Conservation (phyloP, 1,140 invertebrate species). For the Hetaerina americana region DNA sequence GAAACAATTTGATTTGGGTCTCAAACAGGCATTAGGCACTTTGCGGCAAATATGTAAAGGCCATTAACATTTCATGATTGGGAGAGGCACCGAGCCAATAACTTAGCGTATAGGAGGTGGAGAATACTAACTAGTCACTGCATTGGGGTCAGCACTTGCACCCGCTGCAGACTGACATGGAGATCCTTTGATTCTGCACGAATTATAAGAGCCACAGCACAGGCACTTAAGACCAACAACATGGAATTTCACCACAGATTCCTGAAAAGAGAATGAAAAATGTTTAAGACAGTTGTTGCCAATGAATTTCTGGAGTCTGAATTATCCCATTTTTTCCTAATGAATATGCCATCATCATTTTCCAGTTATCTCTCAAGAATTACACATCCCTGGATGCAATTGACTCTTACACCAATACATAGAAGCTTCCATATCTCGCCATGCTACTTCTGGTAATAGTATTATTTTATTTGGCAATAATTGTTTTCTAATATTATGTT, state of each 20-base stretch:
- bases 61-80: background rate
- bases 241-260: slow-evolving; percentile 67
- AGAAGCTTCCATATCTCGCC: no score
- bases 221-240: slow-evolving; percentile 72
- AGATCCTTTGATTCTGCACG: slow-evolving; percentile 44
- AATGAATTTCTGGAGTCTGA: no score
- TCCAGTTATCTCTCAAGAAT: background rate
- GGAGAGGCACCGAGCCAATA: background rate
- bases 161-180: background rate
- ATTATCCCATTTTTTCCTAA: background rate
- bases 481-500: no score
- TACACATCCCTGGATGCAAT: background rate
- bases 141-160: background rate
- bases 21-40: background rate
- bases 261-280: slow-evolving; percentile 38
- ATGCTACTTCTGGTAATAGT: no score
- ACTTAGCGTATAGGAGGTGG: background rate
- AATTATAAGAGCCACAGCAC: slow-evolving; percentile 76
- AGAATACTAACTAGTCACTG: background rate
- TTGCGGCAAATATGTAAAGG: background rate
- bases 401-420: background rate
- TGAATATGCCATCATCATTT: background rate
- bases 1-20: background rate
- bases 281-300: background rate
- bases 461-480: no score